Evolutionary conservation across 2,888 invertebrate species (phyloP), one percentile per base, ranked within the genome.

Genomic region (Nemotelus nigrinus): DNA sequence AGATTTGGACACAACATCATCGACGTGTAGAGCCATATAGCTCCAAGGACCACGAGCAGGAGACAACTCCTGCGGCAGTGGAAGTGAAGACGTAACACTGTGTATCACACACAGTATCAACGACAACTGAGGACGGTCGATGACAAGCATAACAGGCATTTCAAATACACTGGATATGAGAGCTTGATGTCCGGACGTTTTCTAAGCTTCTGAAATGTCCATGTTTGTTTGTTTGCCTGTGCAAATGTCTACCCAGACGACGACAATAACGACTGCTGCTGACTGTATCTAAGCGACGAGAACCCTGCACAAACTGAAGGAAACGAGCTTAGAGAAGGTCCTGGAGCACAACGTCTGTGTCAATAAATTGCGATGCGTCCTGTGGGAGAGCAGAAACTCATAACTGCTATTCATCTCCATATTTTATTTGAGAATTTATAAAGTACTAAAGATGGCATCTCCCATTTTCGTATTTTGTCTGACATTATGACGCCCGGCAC

Each of bases 321-420:
- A 44, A 70, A 70, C 50, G 67, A 39, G 55, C 39, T 70, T 70
- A 43, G 50, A 39, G 47, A 3, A 70, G 41, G 55, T 10, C 41
- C 70, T 7, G 43, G 47, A 43, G 50, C 63, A 63, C 48, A 8
- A 50, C 41, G 74, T 74, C 63, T 60, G 2, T 74, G 74, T 74
- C 74, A 47, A 74, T 74, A 63, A 74, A 74, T 60, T 74, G 60
- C 48, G 45, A 74, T 63, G 48, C 41, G 63, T 74, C 74, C 50
- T 48, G 10, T 60, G 74, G 60, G 74, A 74, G 25, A 25, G 60
- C 10, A 41, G n/a, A 55, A 74, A 72, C 71, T 72, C 71, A 72
- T 72, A 72, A 72, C 70, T 72, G 71, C 47, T 58, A 72, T 74
- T 50, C 74, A 74, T 74, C 63, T 63, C 60, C 63, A 74, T 74